Evolutionary conservation across 1,140 invertebrate species (phyloP).

Genomic region (Zaprionus davidi): DNA sequence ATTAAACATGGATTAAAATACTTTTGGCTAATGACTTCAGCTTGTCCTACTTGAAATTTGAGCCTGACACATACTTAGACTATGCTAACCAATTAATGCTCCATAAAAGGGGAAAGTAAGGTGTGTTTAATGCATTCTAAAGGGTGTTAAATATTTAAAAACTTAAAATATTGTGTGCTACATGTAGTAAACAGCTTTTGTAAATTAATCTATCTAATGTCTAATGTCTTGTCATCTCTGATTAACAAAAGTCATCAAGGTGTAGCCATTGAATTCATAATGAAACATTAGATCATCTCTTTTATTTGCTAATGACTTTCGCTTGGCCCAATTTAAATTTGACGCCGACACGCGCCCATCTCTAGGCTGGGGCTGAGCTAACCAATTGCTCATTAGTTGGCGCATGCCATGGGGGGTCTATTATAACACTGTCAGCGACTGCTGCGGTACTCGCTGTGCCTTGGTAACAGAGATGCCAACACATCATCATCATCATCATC

Average conservation of each 20-base stretch:
- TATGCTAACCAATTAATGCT: no score
- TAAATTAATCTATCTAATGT: not conserved
- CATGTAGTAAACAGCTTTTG: not conserved
- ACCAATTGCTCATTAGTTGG: conserved; percentile 73
- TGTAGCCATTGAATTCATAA: not conserved
- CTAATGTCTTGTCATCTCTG: not conserved
- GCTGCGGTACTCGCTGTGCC: conserved; percentile 15
- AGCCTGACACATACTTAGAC: no score
- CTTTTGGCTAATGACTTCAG: no score
- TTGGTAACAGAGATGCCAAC: conserved; percentile 24
- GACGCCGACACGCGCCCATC: conserved; percentile 10
- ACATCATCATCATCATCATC: conserved; percentile 37
- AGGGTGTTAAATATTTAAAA: no score
- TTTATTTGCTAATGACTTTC: not conserved
- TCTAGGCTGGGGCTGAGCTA: conserved; percentile 37
- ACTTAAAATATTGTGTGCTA: not conserved
- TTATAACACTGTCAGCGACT: conserved; percentile 66
- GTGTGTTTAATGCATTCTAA: no score
- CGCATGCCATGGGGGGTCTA: conserved; percentile 27
- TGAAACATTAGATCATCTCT: not conserved
- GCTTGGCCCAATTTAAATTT: conserved; percentile 5
- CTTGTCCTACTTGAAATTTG: no score
- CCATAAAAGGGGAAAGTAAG: no score
- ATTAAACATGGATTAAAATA: no score
- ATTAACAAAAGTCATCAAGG: not conserved